Base-by-base conservation (phyloP, 92 coral and sea anemone species). In the Zoanthus sansibaricus region DNA sequence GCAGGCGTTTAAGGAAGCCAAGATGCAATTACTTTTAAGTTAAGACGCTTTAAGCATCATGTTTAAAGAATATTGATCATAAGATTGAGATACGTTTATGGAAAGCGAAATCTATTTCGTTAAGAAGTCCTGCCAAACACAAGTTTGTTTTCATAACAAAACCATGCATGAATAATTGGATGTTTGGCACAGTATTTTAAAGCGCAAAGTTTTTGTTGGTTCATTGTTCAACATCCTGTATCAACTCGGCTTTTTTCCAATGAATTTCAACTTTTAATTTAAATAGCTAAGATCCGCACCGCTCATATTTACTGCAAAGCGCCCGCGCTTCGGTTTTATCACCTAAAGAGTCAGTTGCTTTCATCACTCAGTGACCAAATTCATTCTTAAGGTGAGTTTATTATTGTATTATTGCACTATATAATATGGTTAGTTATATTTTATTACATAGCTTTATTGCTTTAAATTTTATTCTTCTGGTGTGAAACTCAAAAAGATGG, bases 1-100 rank as follows among this genome's bases (percentile, higher is more conserved):
- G 37, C 73, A 64, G 61, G 15, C 59, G 59, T 18, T 62, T 62
- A 33, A 12, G 56, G 46, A 62, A 66, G 55, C 75, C 75, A 66
- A 18, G 44, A 42, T 10, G 31, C 59, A 64, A 64, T 80, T 66
- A 80, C 14, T 20, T 49, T 42, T 66, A 70, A 64, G 47, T 45
- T 62, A 20, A 61, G 54, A 59, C 73, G 21, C 85, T 62, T 79
- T 79, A 33, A 79, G 18, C 68, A 42, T 9, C 42, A 80, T 46
- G 37, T 59, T 31, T 49, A 3, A 11, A 49, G 55, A 49, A 49
- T 49, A 49, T 1, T 37, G 42, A 37, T 37, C 42, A 37, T 37
- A 37, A 37, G 42, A 37, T 37, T 37, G 42, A 4, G 42, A 2
- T 37, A 37, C 2, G 42, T 37, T 37, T 55, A 45, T 8, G 44